Evolutionary conservation across 2,113 vertebrate species (phyloP).

Genomic region (Muscicapa adusta): DNA sequence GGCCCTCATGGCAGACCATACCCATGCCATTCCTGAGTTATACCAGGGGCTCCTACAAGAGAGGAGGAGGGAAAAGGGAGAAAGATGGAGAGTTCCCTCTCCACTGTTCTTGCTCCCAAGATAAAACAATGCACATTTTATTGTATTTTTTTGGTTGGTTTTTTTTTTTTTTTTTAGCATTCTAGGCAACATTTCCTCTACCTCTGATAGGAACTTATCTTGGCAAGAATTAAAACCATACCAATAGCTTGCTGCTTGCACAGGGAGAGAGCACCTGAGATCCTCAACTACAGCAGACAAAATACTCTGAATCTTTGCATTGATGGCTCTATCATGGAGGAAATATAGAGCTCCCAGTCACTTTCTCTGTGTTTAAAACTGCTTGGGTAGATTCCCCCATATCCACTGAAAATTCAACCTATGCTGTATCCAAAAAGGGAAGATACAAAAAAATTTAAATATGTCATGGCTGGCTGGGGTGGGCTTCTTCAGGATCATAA

Average conservation of each 20-base stretch:
- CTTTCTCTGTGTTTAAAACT: neutral
- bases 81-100: neutral
- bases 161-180: neutral
- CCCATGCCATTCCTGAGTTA: rapidly evolving
- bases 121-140: neutral
- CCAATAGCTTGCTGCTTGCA: neutral
- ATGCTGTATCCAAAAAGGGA: neutral
- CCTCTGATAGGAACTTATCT: neutral
- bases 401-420: neutral
- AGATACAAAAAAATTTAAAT: neutral
- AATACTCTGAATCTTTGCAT: neutral
- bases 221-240: neutral
- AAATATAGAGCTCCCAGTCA: neutral
- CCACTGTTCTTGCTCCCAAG: neutral
- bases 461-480: neutral
- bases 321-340: neutral
- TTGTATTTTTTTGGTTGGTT: neutral
- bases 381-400: neutral
- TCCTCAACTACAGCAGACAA: neutral
- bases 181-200: neutral
- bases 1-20: neutral
- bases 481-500: neutral
- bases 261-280: neutral
- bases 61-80: neutral
- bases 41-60: neutral